These are phyloP conservation scores for Propsilocerus akamusi DNA, from an alignment of 1,140 invertebrate genomes.

Conservation along the genomic window DNA sequence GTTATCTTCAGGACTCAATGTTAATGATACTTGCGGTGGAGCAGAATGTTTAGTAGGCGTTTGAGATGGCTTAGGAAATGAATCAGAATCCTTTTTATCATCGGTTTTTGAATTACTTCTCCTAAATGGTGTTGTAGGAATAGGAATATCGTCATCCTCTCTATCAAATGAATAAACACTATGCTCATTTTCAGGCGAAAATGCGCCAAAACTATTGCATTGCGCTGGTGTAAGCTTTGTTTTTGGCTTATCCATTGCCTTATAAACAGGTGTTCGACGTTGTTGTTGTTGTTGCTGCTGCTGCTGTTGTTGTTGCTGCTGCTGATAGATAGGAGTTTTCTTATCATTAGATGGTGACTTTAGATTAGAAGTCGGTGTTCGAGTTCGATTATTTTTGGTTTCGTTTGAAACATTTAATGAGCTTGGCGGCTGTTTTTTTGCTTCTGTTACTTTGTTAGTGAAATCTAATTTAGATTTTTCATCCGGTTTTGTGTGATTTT, in stretches of 20 bases:
- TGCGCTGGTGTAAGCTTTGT: conserved; percentile 10
- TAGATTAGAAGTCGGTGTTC: conserved; percentile 4
- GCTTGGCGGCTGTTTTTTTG: neutral
- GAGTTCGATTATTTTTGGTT: neutral
- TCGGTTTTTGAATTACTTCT: conserved; percentile 26
- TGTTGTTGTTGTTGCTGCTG: neutral
- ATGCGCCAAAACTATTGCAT: conserved; percentile 23
- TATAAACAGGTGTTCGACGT: conserved; percentile 3
- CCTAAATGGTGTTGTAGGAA: conserved; percentile 34
- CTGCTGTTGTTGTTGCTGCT: neutral
- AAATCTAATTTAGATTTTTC: too few relatives aligned
- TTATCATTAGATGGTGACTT: conserved; percentile 11
- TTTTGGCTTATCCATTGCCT: conserved; percentile 6
- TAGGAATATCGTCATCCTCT: conserved; percentile 29
- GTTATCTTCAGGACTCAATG: conserved; percentile 19
- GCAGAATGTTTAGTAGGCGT: neutral
- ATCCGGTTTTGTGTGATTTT: neutral
- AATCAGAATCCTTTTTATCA: neutral
- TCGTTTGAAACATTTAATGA: neutral
- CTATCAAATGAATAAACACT: conserved; percentile 53
- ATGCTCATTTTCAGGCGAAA: conserved; percentile 47
- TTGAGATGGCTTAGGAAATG: neutral
- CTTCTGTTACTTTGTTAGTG: neutral
- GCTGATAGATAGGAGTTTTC: conserved; percentile 8
- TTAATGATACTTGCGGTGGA: conserved; percentile 10